Evolutionary conservation across 2,797 vertebrate genomes (phyloP).

Genomic region (Gallirallus australis): DNA sequence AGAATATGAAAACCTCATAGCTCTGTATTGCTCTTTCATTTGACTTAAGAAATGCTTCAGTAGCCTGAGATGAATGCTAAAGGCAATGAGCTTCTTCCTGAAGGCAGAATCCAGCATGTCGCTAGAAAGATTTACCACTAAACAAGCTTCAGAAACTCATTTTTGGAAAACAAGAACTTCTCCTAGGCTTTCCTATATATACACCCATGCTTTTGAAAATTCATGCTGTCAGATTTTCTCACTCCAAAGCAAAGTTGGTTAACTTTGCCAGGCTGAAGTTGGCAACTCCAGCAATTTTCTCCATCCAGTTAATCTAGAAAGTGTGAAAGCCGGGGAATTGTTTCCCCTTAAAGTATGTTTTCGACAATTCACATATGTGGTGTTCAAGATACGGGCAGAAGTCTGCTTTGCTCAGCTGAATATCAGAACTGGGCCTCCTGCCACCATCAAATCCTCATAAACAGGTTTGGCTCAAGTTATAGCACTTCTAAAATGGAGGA

Average conservation of each 20-base stretch:
- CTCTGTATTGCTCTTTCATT: neutral
- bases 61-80: neutral
- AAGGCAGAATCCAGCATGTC: neutral
- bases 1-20: neutral
- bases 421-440: constrained; percentile 15
- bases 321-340: neutral
- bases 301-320: constrained; percentile 16
- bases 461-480: neutral
- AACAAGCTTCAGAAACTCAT: neutral
- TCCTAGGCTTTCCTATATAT: neutral
- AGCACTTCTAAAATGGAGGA: neutral
- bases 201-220: neutral
- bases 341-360: constrained; percentile 23
- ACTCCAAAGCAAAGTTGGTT: neutral
- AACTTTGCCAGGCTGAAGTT: constrained; percentile 4
- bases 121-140: neutral
- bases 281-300: constrained; percentile 21
- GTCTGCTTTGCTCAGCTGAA: neutral
- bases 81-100: neutral
- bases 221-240: neutral
- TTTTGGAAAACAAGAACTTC: neutral
- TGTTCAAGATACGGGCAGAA: neutral
- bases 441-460: neutral
- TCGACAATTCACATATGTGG: constrained; percentile 11
- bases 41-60: neutral